phyloP scores from a whole-genome alignment of 1,140 invertebrate species.

The Heliconius eleuchia region DNA sequence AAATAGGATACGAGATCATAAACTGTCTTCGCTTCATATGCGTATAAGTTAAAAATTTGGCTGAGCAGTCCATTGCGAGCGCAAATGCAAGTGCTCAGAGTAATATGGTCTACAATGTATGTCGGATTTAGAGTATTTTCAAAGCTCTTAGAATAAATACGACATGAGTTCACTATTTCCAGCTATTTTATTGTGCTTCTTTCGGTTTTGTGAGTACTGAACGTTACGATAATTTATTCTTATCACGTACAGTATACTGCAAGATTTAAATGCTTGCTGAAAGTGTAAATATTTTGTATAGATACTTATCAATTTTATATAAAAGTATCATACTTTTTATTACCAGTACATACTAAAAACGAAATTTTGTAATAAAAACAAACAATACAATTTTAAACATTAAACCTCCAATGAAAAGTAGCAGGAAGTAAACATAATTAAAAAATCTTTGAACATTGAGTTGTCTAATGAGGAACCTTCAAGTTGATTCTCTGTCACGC shows the following conservation, averaged over 20 bases:
- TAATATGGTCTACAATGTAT: constrained; percentile 64
- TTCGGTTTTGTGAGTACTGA: constrained; percentile 29
- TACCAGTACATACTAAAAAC: not conserved
- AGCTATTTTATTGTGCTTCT: constrained; percentile 31
- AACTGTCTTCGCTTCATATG: constrained; percentile 69
- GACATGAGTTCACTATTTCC: constrained; percentile 47
- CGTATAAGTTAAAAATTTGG: constrained; percentile 74
- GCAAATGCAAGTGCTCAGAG: constrained; percentile 57
- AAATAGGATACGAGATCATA: constrained; percentile 64
- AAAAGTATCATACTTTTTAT: not conserved
- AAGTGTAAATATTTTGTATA: not conserved
- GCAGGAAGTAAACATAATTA: not conserved
- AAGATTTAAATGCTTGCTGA: not conserved
- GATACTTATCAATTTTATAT: not conserved
- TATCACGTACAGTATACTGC: constrained; percentile 19
- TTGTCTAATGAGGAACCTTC: constrained; percentile 40
- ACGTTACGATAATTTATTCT: constrained; percentile 29
- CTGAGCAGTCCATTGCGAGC: constrained; percentile 52
- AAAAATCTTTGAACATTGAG: constrained; percentile 8
- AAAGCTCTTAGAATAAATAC: constrained; percentile 57
- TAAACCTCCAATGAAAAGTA: not conserved
- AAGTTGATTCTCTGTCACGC: constrained; percentile 57
- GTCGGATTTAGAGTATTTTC: constrained; percentile 66
- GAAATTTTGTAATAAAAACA: not conserved
- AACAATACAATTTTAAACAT: not conserved